Base-by-base conservation (phyloP, 2,797 vertebrate genomes). In the Pseudomugil tenellus region DNA sequence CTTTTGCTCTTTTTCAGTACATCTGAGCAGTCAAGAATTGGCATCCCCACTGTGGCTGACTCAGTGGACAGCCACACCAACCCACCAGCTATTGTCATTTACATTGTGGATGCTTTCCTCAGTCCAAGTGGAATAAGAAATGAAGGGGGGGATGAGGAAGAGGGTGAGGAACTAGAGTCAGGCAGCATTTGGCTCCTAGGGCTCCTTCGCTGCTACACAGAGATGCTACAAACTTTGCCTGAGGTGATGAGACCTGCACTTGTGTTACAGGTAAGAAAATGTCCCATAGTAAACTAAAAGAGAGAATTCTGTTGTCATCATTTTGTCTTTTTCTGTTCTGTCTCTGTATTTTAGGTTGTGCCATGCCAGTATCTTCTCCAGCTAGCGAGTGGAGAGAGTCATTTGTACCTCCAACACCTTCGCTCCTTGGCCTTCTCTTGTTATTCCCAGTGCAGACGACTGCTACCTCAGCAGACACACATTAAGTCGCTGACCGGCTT, bases 401-500 rank as follows among this genome's bases (percentile, higher is more conserved):
- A 95, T 63, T 92, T 96, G 88, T 98, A 98, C 84, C 94, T 98
- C 76, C 98, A 99, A 76, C 96, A 97, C 89, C 94, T 99, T 85
- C 97, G 98, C 80, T 98, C 98, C 29, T 82, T 98, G 94, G 96
- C 97, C 0, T 99, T 99, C 77, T 98, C 96, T 0, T 95, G 96
- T 85, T 98, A 99, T 92, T 97, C 97, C 74, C 97, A 98, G 58
- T 97, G 98, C 92, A 92, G 96, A 78, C 95, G 97, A 21, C 94
- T 96, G 0, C 84, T 97, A 69, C 95, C 96, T 72, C 95, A 95
- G 1, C 96, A 97, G 92, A 97, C 95, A 8, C 96, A 97, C 89
- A 97, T 99, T 80, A 97, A 96, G 84, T 96, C 97, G 16, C 95
- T 99, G 81, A 99, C 98, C 0, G 98, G 98, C 69, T 99, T 99